Conservation (phyloP, 2,888 invertebrate genomes). For the Lampropteryx suffumata region DNA sequence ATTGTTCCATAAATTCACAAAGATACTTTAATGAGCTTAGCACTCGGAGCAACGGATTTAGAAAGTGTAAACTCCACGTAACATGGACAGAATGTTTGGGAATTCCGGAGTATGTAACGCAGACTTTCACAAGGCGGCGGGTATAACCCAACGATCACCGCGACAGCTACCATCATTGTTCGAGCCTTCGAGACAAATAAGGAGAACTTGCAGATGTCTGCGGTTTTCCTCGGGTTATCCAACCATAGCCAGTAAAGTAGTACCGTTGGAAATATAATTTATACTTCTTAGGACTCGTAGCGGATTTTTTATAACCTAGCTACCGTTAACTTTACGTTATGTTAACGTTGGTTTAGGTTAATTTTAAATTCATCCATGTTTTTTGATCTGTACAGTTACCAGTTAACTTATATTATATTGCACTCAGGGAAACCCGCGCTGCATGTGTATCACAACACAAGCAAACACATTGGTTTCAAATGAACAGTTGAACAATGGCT, state of each 20-base stretch:
- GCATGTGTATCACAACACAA: constrained; percentile 36
- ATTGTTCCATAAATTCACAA: background rate
- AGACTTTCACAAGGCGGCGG: constrained; percentile 19
- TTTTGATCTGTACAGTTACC: background rate
- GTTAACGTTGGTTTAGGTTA: background rate
- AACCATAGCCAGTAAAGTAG: background rate
- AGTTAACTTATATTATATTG: background rate
- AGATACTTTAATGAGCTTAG: background rate
- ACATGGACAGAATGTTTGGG: constrained; percentile 50
- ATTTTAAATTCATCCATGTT: background rate
- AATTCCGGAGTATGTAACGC: constrained; percentile 55
- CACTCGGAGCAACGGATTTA: constrained; percentile 41
- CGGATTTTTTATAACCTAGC: background rate
- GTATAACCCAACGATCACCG: constrained; percentile 35
- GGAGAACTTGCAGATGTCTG: constrained; percentile 21
- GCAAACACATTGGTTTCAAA: constrained; percentile 35
- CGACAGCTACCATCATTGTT: constrained; percentile 36
- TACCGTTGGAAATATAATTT: background rate
- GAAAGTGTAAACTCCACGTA: constrained; percentile 49
- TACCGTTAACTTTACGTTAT: too few species aligned
- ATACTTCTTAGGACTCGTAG: background rate
- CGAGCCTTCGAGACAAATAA: constrained; percentile 21
- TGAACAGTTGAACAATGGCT: constrained; percentile 36
- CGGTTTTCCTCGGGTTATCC: constrained; percentile 43
- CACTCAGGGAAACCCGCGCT: constrained; percentile 36